Evolutionary conservation across 1,140 invertebrate genomes (phyloP).

Genomic region (Linepithema humile): DNA sequence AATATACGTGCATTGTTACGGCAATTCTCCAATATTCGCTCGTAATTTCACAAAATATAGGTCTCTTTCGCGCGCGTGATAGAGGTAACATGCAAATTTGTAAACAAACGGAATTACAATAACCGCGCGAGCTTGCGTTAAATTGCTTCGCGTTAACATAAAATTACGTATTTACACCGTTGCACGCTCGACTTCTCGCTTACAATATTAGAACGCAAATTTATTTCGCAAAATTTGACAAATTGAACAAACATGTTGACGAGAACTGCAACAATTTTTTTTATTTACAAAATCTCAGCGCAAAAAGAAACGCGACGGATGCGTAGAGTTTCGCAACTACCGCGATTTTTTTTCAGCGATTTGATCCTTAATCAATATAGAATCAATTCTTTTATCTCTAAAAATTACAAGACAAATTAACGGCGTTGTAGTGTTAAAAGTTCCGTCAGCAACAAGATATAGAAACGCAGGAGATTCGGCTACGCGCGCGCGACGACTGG

Average conservation of each 20-base stretch:
- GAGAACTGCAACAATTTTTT: background rate
- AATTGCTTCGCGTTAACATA: constrained; percentile 34
- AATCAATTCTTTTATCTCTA: background rate
- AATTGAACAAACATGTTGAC: background rate
- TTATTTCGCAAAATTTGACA: background rate
- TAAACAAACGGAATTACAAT: constrained; percentile 48
- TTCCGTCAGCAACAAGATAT: background rate
- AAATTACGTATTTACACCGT: constrained; percentile 32
- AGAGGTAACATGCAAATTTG: constrained; percentile 40
- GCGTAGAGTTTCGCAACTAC: background rate
- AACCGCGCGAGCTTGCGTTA: constrained; percentile 1
- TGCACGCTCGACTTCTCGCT: background rate
- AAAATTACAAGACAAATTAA: background rate
- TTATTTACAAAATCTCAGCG: background rate
- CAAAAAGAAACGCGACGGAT: background rate
- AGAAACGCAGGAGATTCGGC: background rate
- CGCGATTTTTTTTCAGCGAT: background rate
- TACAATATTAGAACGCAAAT: background rate
- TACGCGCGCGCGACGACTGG: background rate
- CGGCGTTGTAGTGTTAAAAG: no score
- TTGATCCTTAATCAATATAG: background rate
- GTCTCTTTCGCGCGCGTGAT: background rate
- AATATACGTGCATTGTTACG: constrained; percentile 3
- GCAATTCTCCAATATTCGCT: constrained; percentile 10
- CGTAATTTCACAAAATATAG: constrained; percentile 7